Percentiles rank a stretch among this genome's conserved stretches.
Evolutionary conservation across 2,797 vertebrate species (phyloP).

Genomic region (Perodicticus potto): DNA sequence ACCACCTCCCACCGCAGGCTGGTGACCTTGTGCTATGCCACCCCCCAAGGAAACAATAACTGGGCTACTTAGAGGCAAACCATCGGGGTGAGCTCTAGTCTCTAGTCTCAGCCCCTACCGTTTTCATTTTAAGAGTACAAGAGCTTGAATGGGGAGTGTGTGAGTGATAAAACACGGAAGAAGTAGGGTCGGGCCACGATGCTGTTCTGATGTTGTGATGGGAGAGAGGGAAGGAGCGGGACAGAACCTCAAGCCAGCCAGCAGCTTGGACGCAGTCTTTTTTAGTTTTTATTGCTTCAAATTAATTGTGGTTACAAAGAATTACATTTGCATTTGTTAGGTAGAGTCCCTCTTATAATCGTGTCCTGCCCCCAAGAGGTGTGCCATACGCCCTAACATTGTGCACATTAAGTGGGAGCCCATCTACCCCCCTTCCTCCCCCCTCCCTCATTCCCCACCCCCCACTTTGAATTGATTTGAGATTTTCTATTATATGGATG

Average conservation of each 20-base stretch:
- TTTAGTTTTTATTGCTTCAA: too few species aligned
- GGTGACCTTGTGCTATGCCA: background rate
- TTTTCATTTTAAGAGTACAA: background rate
- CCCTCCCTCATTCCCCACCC: too few species aligned
- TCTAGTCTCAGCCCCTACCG: background rate
- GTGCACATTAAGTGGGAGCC: too few species aligned
- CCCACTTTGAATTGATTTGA: too few species aligned
- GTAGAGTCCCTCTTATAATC: too few species aligned
- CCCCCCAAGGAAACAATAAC: background rate
- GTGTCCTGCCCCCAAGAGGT: too few species aligned
- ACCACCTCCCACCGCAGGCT: background rate
- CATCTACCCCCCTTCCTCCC: too few species aligned
- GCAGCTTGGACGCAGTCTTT: background rate
- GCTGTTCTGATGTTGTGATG: background rate
- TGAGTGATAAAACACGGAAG: background rate
- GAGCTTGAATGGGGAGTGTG: fast-evolving
- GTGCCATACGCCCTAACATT: too few species aligned
- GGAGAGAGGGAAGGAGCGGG: background rate
- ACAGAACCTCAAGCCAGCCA: background rate
- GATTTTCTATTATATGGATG: too few species aligned
- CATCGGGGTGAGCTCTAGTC: background rate
- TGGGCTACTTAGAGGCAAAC: background rate
- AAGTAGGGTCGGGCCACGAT: background rate
- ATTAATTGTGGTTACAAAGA: too few species aligned
- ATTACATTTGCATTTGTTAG: too few species aligned